Percentiles rank a stretch among this genome's conserved stretches.
Evolutionary conservation across 2,888 invertebrate genomes (phyloP).

Genomic region (Thecocarcelia acutangulata): DNA sequence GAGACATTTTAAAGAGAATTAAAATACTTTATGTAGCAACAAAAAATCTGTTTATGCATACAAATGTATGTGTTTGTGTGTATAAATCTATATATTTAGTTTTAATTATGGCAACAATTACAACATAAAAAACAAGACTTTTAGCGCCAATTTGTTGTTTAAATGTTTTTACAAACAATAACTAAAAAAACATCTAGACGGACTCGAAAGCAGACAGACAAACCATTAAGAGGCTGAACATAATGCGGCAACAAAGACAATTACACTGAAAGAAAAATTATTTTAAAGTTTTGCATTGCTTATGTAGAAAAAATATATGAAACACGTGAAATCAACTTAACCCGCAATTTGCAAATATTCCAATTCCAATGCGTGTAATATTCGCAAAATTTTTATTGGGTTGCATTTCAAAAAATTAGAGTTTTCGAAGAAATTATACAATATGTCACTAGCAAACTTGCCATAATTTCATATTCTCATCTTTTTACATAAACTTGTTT

Average conservation of each 20-base stretch:
- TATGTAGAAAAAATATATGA: too few species aligned
- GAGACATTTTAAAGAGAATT: constrained; percentile 55
- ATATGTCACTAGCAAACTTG: too few species aligned
- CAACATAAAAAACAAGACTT: constrained; percentile 77
- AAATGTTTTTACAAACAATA: constrained; percentile 72
- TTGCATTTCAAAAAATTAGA: too few species aligned
- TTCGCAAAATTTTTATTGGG: too few species aligned
- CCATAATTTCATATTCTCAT: too few species aligned
- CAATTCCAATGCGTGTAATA: too few species aligned
- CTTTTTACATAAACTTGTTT: too few species aligned
- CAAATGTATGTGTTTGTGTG: neutral
- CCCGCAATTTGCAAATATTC: too few species aligned
- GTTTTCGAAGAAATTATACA: too few species aligned
- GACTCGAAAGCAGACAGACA: constrained; percentile 7
- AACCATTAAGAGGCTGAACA: constrained; percentile 23
- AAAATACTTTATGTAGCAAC: constrained; percentile 24
- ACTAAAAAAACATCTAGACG: constrained; percentile 22
- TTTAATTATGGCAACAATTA: constrained; percentile 68
- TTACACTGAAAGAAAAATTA: constrained; percentile 25
- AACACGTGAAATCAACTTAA: too few species aligned
- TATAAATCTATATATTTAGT: constrained; percentile 40
- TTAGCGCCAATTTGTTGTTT: constrained; percentile 77
- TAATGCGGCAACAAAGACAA: neutral
- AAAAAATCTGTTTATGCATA: constrained; percentile 12
- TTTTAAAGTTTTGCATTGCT: neutral